phyloP scores from a whole-genome alignment of 1,140 invertebrate genomes.

The Paraescarpia echinospica region DNA sequence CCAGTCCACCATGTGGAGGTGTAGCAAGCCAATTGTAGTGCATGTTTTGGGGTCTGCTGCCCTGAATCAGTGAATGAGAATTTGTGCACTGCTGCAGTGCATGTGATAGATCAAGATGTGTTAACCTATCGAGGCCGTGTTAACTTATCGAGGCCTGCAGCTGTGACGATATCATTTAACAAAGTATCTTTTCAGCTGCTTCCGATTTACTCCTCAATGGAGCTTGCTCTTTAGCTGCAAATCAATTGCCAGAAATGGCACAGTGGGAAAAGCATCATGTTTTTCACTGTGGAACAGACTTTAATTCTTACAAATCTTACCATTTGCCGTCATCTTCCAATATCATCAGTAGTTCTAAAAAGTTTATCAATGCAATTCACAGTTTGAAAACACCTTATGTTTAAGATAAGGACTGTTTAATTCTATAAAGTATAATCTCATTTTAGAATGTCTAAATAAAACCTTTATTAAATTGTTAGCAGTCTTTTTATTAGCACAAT shows the following conservation, averaged over 20 bases:
- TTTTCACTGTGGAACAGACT: neutral
- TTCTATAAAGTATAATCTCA: no score
- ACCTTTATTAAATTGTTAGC: neutral
- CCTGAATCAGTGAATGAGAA: neutral
- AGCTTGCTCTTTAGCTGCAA: neutral
- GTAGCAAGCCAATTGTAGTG: neutral
- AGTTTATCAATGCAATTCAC: no score
- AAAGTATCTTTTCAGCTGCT: neutral
- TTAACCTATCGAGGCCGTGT: neutral
- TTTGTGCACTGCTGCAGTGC: neutral
- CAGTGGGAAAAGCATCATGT: neutral
- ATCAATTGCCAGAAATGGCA: neutral
- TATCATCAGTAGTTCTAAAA: no score
- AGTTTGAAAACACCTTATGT: neutral
- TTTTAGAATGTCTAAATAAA: no score
- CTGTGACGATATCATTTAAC: neutral
- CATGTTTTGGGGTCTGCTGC: neutral
- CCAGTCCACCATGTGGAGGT: neutral
- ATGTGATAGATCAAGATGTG: no score
- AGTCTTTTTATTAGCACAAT: neutral
- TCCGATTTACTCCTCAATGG: neutral
- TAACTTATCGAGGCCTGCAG: neutral
- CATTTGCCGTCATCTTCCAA: no score
- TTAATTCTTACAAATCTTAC: neutral
- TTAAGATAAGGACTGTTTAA: no score